Base-by-base conservation (phyloP, 1,140 invertebrate species). In the Macrobrachium rosenbergii region DNA sequence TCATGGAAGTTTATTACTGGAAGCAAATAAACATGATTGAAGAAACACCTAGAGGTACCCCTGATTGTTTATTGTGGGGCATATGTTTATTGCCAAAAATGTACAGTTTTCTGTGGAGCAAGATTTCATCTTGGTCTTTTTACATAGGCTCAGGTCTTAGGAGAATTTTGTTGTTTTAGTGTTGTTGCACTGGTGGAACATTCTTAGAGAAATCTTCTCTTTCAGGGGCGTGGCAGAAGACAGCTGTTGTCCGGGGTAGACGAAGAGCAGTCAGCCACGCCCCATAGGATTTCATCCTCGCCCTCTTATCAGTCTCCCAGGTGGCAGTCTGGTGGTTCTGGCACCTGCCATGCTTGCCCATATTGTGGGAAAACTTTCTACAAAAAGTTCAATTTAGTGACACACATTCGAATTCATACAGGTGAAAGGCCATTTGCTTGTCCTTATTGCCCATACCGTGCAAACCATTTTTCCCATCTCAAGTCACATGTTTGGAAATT, bases 331-430 rank as follows among this genome's bases (percentile, higher is more conserved):
- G 28, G 28, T 37, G 78, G 77, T 52, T 60, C 84, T 79, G 78
- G 52, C 19, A 52, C 81, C 58, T 67, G 77, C 81, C 84, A 87
- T 75, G 62, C 77, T 59, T 87, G 84, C 84, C 84, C 64, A 45
- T 87, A 62, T 64, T 87, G 84, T 81, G 77, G 77, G 77, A 87
- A 87, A 78, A 72, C 78, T 59, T 87, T 87, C 78, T 37, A 73
- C 64, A 87, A 87, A 78, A 87, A 87, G 59, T 87, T 87, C 78
- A 87, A 87, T 87, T 78, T 87, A 78, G 78, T 87, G 77, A 87
- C 84, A 19, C 84, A 87, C 75, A 78, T 87, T 23, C 84, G 84
- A 64, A 87, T 87, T 59, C 84, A 87, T 43, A 87, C 84, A 45
- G 84, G 84, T 16, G 84, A 87, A 76, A 80, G 78, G 78, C 84